Base-by-base conservation (phyloP, 2,888 invertebrate genomes). In the Eumacrocentrus americanus region DNA sequence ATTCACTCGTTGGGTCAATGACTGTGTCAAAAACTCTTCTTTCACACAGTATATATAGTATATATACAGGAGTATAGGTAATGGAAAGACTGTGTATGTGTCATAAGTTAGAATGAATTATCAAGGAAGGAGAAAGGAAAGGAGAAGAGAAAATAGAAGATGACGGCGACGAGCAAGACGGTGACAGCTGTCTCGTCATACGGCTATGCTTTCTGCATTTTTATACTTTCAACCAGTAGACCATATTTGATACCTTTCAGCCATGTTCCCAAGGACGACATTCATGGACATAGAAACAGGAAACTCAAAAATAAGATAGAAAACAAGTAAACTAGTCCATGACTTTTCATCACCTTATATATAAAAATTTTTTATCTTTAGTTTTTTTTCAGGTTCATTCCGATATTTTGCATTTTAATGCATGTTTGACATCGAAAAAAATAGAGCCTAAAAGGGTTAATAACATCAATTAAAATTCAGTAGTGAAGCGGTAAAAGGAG, bases 1-100 rank as follows among this genome's bases (percentile, higher is more conserved):
- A 23, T 47, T 47, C 12, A 47, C 23, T 47, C 12, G 11, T n/a
- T 25, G 25, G 47, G 22, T 47, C 47, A 47, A 47, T 25, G 47
- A 16, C 44, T 20, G 16, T 44, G 7, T 25, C 23, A 47, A 12
- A 23, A 25, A 23, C 47, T 47, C 22, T 47, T 23, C 3, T 25
- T 25, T 47, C 25, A 12, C 12, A n/a, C n/a, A n/a, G 29, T 29
- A 29, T 29, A 29, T 29, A 9, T 29, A 29, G 29, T n/a, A n/a
- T n/a, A n/a, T n/a, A n/a, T n/a, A n/a, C n/a, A n/a, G n/a, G n/a
- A n/a, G n/a, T n/a, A n/a, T n/a, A n/a, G n/a, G n/a, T n/a, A n/a
- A n/a, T n/a, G n/a, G n/a, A n/a, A n/a, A n/a, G n/a, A n/a, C n/a
- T n/a, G n/a, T n/a, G n/a, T n/a, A n/a, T n/a, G n/a, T n/a, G n/a